Evolutionary conservation across 2,797 vertebrate species (phyloP).

Genomic region (Acanthis flammea): DNA sequence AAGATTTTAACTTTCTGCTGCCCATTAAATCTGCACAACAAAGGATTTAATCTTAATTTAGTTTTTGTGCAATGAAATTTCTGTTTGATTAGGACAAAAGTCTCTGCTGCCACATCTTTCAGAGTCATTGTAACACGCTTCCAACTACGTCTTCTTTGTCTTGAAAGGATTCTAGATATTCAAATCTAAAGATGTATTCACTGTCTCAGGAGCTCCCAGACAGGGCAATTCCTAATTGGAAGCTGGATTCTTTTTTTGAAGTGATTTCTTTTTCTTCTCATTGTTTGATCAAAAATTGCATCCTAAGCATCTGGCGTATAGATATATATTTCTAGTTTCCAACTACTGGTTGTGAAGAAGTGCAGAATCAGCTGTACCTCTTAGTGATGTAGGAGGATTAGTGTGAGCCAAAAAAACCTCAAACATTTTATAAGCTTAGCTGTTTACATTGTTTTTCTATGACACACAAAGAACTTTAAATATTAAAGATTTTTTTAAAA

Average conservation of each 20-base stretch:
- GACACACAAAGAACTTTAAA: background rate
- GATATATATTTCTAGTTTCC: background rate
- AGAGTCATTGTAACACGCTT: background rate
- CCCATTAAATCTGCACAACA: background rate
- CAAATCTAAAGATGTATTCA: background rate
- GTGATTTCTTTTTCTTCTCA: background rate
- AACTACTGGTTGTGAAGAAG: background rate
- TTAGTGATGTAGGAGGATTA: background rate
- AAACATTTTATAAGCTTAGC: background rate
- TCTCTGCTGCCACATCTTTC: background rate
- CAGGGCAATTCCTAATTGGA: background rate
- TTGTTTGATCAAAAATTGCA: background rate
- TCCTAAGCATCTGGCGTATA: background rate
- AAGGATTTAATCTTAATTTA: background rate
- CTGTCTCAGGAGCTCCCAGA: background rate
- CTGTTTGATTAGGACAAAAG: background rate
- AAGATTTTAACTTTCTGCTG: background rate
- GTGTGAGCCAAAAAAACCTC: background rate
- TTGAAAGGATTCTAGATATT: background rate
- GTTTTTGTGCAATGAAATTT: background rate
- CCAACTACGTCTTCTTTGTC: fast-evolving
- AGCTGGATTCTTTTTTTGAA: background rate
- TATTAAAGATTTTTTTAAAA: background rate
- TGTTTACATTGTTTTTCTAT: background rate
- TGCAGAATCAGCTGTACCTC: background rate